A percentile compares a stretch with the other conserved stretches of the same genome.
Evolutionary conservation across 1,140 invertebrate species (phyloP).

Genomic region (Eriocheir sinensis): DNA sequence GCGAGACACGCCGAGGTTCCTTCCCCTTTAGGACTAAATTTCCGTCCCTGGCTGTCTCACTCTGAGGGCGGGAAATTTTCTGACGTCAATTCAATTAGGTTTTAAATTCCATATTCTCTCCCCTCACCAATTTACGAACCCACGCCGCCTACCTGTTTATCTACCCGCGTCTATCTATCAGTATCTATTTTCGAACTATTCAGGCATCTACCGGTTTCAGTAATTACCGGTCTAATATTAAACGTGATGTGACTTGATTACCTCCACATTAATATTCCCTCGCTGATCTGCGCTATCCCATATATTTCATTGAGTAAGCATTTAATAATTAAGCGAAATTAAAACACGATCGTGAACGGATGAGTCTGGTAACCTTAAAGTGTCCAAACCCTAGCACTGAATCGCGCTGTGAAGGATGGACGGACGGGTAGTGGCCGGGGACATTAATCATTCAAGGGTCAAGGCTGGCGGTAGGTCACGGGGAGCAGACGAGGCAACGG

Average conservation of each 20-base stretch:
- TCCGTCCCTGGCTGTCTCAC: not conserved
- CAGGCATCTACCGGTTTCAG: too few species aligned
- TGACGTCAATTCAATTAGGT: not conserved
- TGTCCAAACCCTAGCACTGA: not conserved
- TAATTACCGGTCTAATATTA: too few species aligned
- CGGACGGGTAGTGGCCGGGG: not conserved
- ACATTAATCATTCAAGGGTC: not conserved
- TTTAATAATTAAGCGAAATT: not conserved
- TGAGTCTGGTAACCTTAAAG: not conserved
- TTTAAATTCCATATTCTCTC: not conserved
- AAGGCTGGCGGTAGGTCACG: not conserved
- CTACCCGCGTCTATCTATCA: too few species aligned
- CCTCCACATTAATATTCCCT: too few species aligned
- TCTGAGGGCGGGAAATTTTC: not conserved
- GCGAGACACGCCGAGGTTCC: not conserved
- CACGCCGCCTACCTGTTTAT: not conserved
- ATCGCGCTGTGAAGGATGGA: not conserved
- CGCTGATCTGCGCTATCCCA: too few species aligned
- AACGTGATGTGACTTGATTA: too few species aligned
- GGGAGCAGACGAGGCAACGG: not conserved
- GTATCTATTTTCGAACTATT: too few species aligned
- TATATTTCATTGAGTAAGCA: too few species aligned
- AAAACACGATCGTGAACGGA: not conserved
- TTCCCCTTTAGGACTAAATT: slow-evolving; percentile 16
- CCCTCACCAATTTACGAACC: too few species aligned